Evolutionary conservation across 2,888 invertebrate genomes (phyloP).

Genomic region (Julus scandinavius): DNA sequence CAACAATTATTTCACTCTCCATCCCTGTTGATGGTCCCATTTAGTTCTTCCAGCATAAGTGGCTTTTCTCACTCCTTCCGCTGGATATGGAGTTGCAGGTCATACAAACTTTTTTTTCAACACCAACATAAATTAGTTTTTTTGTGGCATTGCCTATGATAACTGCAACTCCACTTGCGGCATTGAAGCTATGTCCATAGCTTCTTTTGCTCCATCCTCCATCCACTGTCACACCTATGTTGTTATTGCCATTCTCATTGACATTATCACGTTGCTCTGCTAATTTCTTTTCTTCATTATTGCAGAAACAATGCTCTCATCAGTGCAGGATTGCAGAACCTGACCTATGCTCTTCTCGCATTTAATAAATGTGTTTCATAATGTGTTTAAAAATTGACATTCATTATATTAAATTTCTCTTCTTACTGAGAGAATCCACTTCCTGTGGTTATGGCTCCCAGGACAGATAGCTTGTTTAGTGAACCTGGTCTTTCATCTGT

Average conservation of each 20-base stretch:
- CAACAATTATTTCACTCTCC: too few species aligned
- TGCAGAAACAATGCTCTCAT: not conserved
- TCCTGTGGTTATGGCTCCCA: conserved; percentile 18
- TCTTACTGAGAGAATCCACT: not conserved
- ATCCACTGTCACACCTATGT: not conserved
- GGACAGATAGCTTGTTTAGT: conserved; percentile 1
- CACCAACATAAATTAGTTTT: conserved; percentile 17
- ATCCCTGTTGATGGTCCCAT: too few species aligned
- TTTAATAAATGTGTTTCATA: not conserved
- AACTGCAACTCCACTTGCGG: not conserved
- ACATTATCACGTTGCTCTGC: not conserved
- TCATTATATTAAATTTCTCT: not conserved
- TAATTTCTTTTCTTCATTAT: conserved; percentile 16
- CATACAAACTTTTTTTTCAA: not conserved
- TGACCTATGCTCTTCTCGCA: not conserved
- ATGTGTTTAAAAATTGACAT: not conserved
- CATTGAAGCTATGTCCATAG: not conserved
- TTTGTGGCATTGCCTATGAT: not conserved
- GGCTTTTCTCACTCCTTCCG: not conserved
- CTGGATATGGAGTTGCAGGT: not conserved
- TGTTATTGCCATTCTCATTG: not conserved
- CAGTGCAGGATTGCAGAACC: not conserved
- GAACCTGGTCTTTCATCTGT: not conserved
- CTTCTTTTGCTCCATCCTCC: conserved; percentile 25
- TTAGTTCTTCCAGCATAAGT: too few species aligned